Evolutionary conservation across 2,888 invertebrate genomes (phyloP), one percentile per base, ranked within the genome.

Genomic region (Yponomeuta cagnagella): DNA sequence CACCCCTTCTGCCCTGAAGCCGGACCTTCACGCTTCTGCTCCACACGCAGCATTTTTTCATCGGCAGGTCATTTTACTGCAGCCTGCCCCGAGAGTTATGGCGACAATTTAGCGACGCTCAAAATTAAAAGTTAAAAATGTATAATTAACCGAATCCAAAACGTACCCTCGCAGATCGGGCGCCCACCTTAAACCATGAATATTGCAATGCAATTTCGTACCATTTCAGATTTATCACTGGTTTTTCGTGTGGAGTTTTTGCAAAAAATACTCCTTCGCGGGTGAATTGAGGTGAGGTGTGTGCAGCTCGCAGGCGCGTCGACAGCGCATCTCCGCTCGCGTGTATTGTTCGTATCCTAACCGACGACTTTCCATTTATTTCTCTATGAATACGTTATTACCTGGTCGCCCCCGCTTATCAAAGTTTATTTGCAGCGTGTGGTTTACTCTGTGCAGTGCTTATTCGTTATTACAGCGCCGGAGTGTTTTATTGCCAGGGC

Each of bases 301-400:
- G 82, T 73, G 75, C 77, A 76, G 81, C 77, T 80, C 77, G 73
- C 74, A 78, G 78, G 77, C 76, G 80, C 79, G 86, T 84, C 88
- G 91, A 90, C 90, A 89, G 85, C 86, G 83, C 86, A 86, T 89
- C 89, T 87, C 85, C 75, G 78, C 80, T 81, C 79, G 81, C 88
- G 81, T 82, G 88, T 90, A 89, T 89, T 90, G 91, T 90, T 89
- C 87, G 82, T 85, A 84, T 89, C 86, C 90, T 91, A 90, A 88
- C 91, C 89, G 85, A 85, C 88, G 91, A 91, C 92, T 92, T 92
- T 90, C 91, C 92, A 92, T 92, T 92, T 92, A 92, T 92, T 92
- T 92, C 92, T 91, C 91, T 92, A 92, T 92, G 92, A 92, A 92
- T 92, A 92, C 91, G 92, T 91, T 92, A 92, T 92, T 91, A 92